Conservation (phyloP, 2,797 vertebrate species). For the Nyctalus aviator region DNA sequence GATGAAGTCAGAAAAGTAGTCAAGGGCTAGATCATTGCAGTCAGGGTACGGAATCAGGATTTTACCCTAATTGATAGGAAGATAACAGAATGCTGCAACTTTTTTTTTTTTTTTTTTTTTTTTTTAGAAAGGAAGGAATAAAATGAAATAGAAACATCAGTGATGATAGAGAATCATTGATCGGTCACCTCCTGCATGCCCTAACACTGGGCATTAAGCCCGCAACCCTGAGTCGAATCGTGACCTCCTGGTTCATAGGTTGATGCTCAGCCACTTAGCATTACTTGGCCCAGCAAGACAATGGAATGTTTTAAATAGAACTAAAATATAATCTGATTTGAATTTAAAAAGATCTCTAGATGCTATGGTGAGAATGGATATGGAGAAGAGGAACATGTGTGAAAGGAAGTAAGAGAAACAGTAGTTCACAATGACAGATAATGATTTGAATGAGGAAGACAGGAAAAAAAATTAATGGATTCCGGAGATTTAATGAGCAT, state of each 20-base stretch:
- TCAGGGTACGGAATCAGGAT: background rate
- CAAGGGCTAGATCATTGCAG: background rate
- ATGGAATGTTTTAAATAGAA: background rate
- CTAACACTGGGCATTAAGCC: no score
- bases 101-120: no score
- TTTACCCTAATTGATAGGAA: slow-evolving; percentile 8
- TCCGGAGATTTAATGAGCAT: slow-evolving; percentile 4
- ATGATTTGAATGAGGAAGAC: background rate
- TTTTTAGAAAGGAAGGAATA: no score
- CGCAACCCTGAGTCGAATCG: no score
- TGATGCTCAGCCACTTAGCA: no score
- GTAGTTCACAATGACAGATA: background rate
- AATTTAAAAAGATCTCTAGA: slow-evolving; percentile 6
- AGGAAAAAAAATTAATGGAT: slow-evolving; percentile 24
- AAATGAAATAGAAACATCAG: no score
- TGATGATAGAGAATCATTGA: no score
- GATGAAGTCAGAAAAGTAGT: slow-evolving; percentile 27
- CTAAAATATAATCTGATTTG: background rate
- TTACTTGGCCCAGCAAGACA: background rate
- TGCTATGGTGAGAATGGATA: background rate
- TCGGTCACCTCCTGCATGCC: no score
- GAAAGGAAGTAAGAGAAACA: background rate
- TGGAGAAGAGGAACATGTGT: background rate
- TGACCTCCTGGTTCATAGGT: no score
- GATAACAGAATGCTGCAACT: background rate